phyloP scores from a whole-genome alignment of 2,113 vertebrate genomes.

The Bothrops jararaca region DNA sequence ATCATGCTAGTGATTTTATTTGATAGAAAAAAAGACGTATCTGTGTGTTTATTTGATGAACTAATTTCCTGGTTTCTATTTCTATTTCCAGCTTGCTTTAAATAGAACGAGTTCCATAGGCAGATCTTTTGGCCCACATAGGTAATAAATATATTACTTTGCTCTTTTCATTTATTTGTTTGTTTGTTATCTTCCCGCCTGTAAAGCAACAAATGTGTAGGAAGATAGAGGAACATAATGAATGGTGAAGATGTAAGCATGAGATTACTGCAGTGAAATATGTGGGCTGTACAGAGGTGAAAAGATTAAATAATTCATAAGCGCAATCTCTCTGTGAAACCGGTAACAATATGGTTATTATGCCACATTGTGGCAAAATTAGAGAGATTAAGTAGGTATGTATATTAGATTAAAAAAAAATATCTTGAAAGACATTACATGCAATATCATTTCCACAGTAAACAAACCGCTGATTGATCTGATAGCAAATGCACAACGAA shows the following conservation, averaged over 20 bases:
- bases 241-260: background rate
- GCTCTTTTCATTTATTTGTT: background rate
- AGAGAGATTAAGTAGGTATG: background rate
- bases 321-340: background rate
- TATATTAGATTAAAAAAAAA: background rate
- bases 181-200: background rate
- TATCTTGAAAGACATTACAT: background rate
- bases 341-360: background rate
- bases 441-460: background rate
- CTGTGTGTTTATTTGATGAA: background rate
- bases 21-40: background rate
- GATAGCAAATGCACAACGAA: background rate
- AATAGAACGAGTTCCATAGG: conserved; percentile 67
- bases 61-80: conserved; percentile 13
- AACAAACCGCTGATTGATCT: background rate
- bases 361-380: background rate
- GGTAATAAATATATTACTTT: conserved; percentile 56
- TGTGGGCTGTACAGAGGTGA: background rate
- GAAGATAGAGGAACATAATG: background rate
- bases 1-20: background rate
- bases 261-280: background rate
- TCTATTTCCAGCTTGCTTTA: conserved; percentile 67
- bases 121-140: conserved; percentile 65
- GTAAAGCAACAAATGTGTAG: background rate
- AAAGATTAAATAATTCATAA: background rate